These are phyloP conservation scores for Pseudochaenichthys georgianus DNA, from an alignment of 2,797 vertebrate species.

Conservation along the genomic window DNA sequence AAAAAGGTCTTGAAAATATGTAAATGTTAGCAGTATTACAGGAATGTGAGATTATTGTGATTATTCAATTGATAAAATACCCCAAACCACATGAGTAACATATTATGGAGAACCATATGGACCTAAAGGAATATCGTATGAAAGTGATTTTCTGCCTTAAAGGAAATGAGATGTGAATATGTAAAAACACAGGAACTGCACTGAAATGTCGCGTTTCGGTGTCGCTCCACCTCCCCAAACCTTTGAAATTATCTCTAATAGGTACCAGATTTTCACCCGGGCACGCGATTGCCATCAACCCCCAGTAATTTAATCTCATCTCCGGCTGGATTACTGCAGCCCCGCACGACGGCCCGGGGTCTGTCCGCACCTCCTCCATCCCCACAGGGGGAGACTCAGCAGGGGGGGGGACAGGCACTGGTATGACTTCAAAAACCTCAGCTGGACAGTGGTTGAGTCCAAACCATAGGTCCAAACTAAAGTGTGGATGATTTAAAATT, in stretches of 20 bases:
- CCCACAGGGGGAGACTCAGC: conserved; percentile 32
- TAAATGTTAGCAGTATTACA: neutral
- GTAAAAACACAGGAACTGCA: conserved; percentile 41
- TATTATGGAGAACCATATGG: neutral
- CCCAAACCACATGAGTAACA: conserved; percentile 19
- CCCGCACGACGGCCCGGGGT: conserved; percentile 34
- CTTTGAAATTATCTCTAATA: conserved; percentile 78
- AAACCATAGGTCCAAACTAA: no score
- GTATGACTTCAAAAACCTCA: neutral
- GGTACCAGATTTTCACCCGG: conserved; percentile 78
- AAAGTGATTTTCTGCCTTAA: conserved; percentile 37
- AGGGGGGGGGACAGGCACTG: conserved; percentile 28
- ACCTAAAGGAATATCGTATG: conserved; percentile 21
- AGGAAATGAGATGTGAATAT: conserved; percentile 47
- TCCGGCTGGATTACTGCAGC: conserved; percentile 66
- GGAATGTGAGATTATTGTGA: conserved; percentile 10
- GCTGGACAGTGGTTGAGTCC: neutral
- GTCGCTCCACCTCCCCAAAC: conserved; percentile 49
- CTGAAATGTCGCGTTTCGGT: conserved; percentile 34
- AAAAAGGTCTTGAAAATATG: neutral
- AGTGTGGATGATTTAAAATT: neutral
- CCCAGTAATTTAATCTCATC: conserved; percentile 81
- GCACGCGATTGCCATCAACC: conserved; percentile 70
- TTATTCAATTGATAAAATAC: conserved; percentile 25
- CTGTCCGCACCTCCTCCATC: conserved; percentile 44